These are phyloP conservation scores for Mellivora capensis DNA, from an alignment of 2,113 vertebrate genomes.

Conservation along the genomic window DNA sequence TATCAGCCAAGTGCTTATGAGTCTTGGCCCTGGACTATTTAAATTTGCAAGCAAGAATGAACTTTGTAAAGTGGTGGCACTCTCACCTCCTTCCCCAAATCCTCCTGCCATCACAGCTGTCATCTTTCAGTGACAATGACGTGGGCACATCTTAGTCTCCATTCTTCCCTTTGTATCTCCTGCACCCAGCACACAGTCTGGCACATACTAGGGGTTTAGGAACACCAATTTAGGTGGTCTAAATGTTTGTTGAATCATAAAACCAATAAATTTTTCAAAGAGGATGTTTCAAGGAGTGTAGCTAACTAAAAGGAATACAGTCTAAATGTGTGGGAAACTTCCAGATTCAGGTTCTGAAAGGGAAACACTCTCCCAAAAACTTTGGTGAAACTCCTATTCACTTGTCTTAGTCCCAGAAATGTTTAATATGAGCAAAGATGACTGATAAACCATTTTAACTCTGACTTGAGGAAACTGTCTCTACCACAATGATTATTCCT, in stretches of 20 bases:
- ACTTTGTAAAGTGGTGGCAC: background rate
- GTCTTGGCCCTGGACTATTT: background rate
- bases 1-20: background rate
- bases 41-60: background rate
- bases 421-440: background rate
- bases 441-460: background rate
- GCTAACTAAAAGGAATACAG: background rate
- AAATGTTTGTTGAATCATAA: background rate
- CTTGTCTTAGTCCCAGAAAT: background rate
- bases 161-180: background rate
- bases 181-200: background rate
- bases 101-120: background rate
- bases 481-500: background rate
- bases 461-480: background rate
- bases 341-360: background rate
- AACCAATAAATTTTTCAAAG: background rate
- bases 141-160: background rate
- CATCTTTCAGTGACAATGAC: background rate
- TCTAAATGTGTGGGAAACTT: background rate
- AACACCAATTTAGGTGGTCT: background rate
- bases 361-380: background rate
- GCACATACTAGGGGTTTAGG: background rate
- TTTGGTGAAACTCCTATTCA: background rate
- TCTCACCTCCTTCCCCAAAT: background rate
- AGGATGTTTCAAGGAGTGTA: background rate